These are phyloP conservation scores for Sphaeramia orbicularis DNA, from an alignment of 2,797 vertebrate species.

Conservation along the genomic window DNA sequence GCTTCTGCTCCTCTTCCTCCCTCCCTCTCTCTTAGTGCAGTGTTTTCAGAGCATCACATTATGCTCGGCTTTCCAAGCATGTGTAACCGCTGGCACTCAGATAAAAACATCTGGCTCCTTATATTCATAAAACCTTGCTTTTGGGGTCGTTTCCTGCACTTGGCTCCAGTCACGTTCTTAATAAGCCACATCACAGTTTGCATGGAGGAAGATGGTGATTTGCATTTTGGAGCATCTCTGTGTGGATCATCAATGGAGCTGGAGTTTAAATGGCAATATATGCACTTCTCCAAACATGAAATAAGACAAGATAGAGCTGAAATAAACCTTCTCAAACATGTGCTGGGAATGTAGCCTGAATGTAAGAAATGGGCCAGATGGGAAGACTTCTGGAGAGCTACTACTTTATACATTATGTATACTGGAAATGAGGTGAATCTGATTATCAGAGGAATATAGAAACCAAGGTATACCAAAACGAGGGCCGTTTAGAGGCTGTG, in stretches of 20 bases:
- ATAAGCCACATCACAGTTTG: constrained; percentile 48
- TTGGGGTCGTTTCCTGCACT: constrained; percentile 58
- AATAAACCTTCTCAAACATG: background rate
- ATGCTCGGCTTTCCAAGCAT: constrained; percentile 44
- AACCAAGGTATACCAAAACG: background rate
- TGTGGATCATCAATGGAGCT: constrained; percentile 48
- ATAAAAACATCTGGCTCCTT: constrained; percentile 70
- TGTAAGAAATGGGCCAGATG: background rate
- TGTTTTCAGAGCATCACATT: constrained; percentile 39
- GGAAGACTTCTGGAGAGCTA: background rate
- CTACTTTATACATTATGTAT: background rate
- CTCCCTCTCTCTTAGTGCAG: constrained; percentile 16
- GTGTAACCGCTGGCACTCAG: constrained; percentile 60
- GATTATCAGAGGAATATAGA: background rate
- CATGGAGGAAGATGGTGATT: constrained; percentile 26
- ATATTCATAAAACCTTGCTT: constrained; percentile 63
- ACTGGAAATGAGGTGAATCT: constrained; percentile 5
- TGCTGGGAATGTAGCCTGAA: background rate
- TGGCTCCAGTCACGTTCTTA: constrained; percentile 54
- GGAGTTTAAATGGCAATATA: constrained; percentile 13
- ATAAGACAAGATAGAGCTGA: background rate
- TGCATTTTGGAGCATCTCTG: constrained; percentile 46
- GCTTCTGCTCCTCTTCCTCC: background rate
- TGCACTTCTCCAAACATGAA: constrained; percentile 4
- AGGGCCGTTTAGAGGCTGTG: background rate